Base-by-base conservation (phyloP, 2,888 invertebrate genomes). In the Germaria angustata region DNA sequence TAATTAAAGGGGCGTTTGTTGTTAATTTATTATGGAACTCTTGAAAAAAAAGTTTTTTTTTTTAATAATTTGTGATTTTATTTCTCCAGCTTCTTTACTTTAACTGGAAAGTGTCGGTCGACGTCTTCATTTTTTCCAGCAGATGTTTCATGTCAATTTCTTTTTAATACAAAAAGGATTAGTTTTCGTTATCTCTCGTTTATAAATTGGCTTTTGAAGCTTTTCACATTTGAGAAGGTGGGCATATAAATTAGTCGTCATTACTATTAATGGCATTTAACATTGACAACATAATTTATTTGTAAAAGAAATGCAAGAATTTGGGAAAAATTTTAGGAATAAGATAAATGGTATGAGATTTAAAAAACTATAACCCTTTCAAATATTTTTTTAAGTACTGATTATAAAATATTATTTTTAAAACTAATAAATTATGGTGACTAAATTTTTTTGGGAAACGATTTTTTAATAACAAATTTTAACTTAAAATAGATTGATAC, bases 191-290 rank as follows among this genome's bases (percentile, higher is more conserved):
- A 73, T 77, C 53, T 66, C 28, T 36, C 44, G 63, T 36, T 71
- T 69, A 73, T 84, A 79, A 81, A 84, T 84, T 80, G 77, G 84
- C 84, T 84, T 80, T 81, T 46, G 75, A 81, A 76, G 61, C 66
- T 72, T 71, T 72, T 69, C 49, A 53, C 13, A 17, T 36, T 68
- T 17, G 46, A 75, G 65, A 76, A 82, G 82, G 82, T 82, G 82
- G 82, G 79, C 79, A 82, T 68, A 82, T 82, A 82, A 82, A 82
- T 82, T 82, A 76, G 82, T 79, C 34, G 71, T 82, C 82, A 79
- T 55, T 61, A 59, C 34, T 46, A 66, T 76, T 41, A 75, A 53
- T 63, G 66, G 59, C 24, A 66, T 76, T 69, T 68, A 17, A 65
- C 59, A 79, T 51, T 79, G 82, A 82, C 82, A 82, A 57, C 32